A percentile compares a stretch with the other conserved stretches of the same genome.
Conservation (phyloP, 1,140 invertebrate species). For the Rhizoglyphus robini region DNA sequence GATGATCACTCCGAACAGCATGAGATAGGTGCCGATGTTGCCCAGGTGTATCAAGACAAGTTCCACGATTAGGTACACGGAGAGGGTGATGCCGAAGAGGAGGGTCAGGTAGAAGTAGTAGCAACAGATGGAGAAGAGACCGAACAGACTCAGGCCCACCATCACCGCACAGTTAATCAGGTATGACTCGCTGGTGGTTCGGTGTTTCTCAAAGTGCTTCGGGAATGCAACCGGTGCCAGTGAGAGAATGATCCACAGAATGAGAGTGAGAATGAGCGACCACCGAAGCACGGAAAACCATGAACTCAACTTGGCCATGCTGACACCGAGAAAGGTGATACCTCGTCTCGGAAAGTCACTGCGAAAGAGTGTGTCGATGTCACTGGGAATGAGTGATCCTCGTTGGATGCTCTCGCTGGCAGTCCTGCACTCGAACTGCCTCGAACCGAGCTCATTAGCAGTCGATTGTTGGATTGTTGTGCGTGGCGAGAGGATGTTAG, state of each 20-base stretch:
- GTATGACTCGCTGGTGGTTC: background rate
- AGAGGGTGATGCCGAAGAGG: background rate
- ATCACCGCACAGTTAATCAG: constrained; percentile 11
- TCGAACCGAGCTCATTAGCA: too few relatives aligned
- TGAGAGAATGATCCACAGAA: constrained; percentile 2
- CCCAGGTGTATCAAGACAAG: background rate
- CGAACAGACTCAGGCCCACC: background rate
- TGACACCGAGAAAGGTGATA: too few relatives aligned
- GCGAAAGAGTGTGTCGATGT: too few relatives aligned
- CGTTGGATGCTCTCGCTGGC: too few relatives aligned
- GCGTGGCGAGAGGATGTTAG: too few relatives aligned
- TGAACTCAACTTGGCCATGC: constrained; percentile 14
- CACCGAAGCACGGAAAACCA: constrained; percentile 17
- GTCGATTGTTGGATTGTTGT: too few relatives aligned
- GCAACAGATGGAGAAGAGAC: constrained; percentile 11
- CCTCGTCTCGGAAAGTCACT: too few relatives aligned
- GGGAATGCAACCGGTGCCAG: constrained; percentile 2
- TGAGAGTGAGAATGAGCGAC: constrained; percentile 12
- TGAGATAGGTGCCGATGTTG: constrained; percentile 12
- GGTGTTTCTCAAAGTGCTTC: background rate
- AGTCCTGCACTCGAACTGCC: too few relatives aligned
- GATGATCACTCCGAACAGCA: background rate
- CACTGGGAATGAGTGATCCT: too few relatives aligned
- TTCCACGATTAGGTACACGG: constrained; percentile 8
- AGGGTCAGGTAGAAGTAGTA: constrained; percentile 16